Percentiles rank a stretch among this genome's conserved stretches.
Evolutionary conservation across 2,113 vertebrate genomes (phyloP).

Genomic region (Sapayoa aenigma): DNA sequence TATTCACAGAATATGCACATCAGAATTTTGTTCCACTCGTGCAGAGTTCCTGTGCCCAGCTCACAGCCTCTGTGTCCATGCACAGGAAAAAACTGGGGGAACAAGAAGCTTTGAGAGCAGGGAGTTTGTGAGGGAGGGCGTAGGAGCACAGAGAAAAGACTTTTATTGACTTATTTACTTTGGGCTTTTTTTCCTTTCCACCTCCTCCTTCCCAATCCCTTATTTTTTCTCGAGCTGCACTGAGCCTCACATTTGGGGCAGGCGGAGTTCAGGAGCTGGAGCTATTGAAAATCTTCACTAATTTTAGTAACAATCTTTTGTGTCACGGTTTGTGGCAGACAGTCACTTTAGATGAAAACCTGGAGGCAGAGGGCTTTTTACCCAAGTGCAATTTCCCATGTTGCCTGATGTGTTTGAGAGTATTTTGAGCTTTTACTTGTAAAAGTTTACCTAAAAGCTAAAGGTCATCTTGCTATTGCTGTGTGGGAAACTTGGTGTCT

Average conservation of each 20-base stretch:
- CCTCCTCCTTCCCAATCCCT: neutral
- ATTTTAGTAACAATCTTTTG: neutral
- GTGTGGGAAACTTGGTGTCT: neutral
- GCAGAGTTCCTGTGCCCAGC: neutral
- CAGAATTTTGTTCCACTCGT: neutral
- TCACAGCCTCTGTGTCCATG: fast-evolving
- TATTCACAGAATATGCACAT: neutral
- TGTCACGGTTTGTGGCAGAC: fast-evolving
- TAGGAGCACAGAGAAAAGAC: neutral
- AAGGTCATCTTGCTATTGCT: neutral
- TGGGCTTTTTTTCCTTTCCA: neutral
- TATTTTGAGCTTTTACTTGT: neutral
- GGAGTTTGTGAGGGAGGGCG: neutral
- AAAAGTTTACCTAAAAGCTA: conserved; percentile 3
- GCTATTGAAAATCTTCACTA: neutral
- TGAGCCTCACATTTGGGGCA: fast-evolving
- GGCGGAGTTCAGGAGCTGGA: neutral
- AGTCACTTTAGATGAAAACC: neutral
- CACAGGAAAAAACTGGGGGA: fast-evolving
- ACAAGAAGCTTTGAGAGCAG: neutral
- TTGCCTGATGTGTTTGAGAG: neutral
- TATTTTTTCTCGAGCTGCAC: neutral
- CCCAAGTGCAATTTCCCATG: neutral
- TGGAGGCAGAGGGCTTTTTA: neutral
- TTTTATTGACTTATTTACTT: neutral